Conservation (phyloP, 2,113 vertebrate genomes). For the human region DNA sequence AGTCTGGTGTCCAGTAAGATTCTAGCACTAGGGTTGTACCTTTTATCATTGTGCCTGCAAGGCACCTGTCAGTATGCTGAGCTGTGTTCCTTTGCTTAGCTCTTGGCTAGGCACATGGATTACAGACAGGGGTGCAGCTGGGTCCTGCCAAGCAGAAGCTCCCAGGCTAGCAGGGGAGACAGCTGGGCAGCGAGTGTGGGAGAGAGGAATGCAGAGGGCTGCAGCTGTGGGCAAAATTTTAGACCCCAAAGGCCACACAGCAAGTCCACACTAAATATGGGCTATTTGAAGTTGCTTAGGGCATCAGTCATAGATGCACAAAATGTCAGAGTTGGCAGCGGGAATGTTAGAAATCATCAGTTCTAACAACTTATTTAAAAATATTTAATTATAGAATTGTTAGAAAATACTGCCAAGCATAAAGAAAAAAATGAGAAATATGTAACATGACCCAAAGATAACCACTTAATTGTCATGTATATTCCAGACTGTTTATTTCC, state of each 20-base stretch:
- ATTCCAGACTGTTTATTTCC: neutral
- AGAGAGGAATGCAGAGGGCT: slow-evolving; percentile 45
- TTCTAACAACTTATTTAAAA: neutral
- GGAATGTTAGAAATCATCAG: neutral
- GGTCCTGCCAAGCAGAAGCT: neutral
- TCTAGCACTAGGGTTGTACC: slow-evolving; percentile 14
- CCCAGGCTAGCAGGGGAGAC: neutral
- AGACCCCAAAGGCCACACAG: neutral
- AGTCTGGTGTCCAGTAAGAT: neutral
- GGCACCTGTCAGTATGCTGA: slow-evolving; percentile 60
- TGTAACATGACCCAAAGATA: neutral
- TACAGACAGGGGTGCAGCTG: neutral
- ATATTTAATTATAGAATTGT: slow-evolving; percentile 13
- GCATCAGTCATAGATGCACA: neutral
- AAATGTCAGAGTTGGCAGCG: slow-evolving; percentile 42
- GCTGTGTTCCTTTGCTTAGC: neutral
- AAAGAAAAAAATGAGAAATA: slow-evolving; percentile 16
- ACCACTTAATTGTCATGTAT: neutral
- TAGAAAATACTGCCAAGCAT: neutral
- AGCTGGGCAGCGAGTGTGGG: slow-evolving; percentile 32
- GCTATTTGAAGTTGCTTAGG: slow-evolving; percentile 30
- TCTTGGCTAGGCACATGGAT: slow-evolving; percentile 42
- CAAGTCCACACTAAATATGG: slow-evolving; percentile 45
- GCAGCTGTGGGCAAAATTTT: slow-evolving; percentile 45
- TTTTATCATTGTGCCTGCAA: slow-evolving; percentile 24